phyloP scores from a whole-genome alignment of 92 coral and sea anemone species.

The Siderastrea siderea region DNA sequence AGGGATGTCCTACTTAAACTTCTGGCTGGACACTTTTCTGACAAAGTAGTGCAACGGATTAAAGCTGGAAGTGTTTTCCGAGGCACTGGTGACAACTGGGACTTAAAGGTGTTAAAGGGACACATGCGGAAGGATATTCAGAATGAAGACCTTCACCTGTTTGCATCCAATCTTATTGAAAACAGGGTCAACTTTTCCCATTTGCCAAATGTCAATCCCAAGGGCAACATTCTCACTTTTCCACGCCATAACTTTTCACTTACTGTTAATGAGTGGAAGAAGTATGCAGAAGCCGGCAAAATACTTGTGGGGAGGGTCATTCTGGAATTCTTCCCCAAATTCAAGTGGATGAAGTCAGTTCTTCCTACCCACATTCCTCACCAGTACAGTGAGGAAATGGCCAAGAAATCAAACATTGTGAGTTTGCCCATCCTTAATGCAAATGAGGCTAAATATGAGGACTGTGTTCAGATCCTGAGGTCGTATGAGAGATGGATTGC shows the following conservation, averaged over 20 bases:
- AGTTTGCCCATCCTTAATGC: slow-evolving; percentile 66
- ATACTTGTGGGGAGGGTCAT: slow-evolving; percentile 45
- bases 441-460: slow-evolving; percentile 66
- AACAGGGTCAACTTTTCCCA: slow-evolving; percentile 57
- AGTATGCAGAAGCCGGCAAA: slow-evolving; percentile 47
- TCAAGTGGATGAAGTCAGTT: slow-evolving; percentile 50
- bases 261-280: slow-evolving; percentile 40
- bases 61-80: slow-evolving; percentile 55
- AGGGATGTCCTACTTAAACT: slow-evolving; percentile 45
- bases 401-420: slow-evolving; percentile 57
- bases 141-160: slow-evolving; percentile 53
- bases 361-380: slow-evolving; percentile 53
- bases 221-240: slow-evolving; percentile 35
- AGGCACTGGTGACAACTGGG: slow-evolving; percentile 72
- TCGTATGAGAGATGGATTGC: slow-evolving; percentile 71
- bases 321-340: slow-evolving; percentile 51
- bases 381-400: slow-evolving; percentile 63
- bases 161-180: slow-evolving; percentile 40
- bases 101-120: slow-evolving; percentile 33
- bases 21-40: slow-evolving; percentile 71
- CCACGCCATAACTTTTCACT: slow-evolving; percentile 40
- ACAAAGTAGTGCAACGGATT: slow-evolving; percentile 40
- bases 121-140: slow-evolving; percentile 22
- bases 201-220: slow-evolving; percentile 54
- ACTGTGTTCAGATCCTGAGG: slow-evolving; percentile 67